Evolutionary conservation across 2,113 vertebrate species (phyloP).

Genomic region (Macquaria australasica): DNA sequence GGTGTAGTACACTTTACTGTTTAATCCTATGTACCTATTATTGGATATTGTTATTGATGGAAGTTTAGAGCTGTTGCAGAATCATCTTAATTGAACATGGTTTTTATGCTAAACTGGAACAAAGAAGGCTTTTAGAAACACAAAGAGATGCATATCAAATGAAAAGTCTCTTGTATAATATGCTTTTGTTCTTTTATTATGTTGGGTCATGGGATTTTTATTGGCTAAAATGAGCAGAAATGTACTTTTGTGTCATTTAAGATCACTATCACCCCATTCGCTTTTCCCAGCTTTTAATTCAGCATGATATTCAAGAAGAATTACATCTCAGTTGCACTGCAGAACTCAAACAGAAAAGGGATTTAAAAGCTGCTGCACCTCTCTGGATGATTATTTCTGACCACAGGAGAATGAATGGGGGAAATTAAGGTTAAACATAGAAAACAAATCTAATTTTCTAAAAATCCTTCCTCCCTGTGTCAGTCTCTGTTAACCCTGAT

Average conservation of each 20-base stretch:
- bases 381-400: slow-evolving; percentile 11
- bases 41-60: not conserved
- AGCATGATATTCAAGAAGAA: not conserved
- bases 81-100: not conserved
- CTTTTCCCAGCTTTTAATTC: slow-evolving; percentile 28
- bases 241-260: not conserved
- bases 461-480: slow-evolving; percentile 21
- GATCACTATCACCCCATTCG: not conserved
- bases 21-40: not conserved
- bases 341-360: slow-evolving; percentile 10
- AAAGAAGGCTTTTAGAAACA: not conserved
- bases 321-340: not conserved
- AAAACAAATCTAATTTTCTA: slow-evolving; percentile 49
- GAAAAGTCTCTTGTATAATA: not conserved
- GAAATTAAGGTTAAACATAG: slow-evolving; percentile 46
- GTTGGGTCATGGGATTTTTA: slow-evolving; percentile 23
- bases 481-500: slow-evolving; percentile 33
- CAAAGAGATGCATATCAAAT: not conserved
- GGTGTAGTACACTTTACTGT: not conserved
- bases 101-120: too few relatives aligned
- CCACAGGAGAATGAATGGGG: slow-evolving; percentile 18
- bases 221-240: not conserved
- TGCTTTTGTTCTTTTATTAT: slow-evolving; percentile 6
- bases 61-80: not conserved
- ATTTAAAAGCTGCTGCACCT: slow-evolving; percentile 21